Conservation (phyloP, 2,113 vertebrate genomes). For the Lophura nycthemera region DNA sequence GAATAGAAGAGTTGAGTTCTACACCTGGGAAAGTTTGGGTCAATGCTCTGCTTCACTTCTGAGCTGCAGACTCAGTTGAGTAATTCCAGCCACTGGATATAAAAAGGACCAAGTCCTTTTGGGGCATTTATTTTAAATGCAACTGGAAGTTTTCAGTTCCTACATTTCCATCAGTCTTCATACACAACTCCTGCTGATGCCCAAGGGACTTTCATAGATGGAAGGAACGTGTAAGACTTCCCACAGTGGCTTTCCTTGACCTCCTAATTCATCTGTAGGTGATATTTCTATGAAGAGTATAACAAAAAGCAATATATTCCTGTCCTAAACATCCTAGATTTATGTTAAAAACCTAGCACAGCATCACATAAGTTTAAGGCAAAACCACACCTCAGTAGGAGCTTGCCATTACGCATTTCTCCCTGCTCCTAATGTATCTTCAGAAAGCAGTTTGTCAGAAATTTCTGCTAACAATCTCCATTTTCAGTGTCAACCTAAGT, state of each 20-base stretch:
- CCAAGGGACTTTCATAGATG: background rate
- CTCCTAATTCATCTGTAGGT: background rate
- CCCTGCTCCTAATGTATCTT: background rate
- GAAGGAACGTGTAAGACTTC: background rate
- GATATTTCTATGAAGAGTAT: background rate
- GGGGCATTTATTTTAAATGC: background rate
- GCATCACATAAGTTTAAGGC: background rate
- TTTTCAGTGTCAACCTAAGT: constrained; percentile 9
- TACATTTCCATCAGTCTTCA: background rate
- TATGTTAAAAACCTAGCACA: background rate
- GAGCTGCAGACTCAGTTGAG: background rate
- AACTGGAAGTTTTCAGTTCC: background rate
- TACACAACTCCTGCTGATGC: background rate
- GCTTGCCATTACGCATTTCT: constrained; percentile 3
- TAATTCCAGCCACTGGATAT: background rate
- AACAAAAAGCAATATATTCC: background rate
- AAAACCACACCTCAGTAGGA: background rate
- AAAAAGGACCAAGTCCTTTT: background rate
- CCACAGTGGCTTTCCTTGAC: background rate
- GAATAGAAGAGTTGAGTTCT: background rate
- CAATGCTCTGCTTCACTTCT: background rate
- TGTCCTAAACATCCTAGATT: background rate
- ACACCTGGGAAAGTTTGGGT: background rate
- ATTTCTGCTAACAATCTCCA: constrained; percentile 18
- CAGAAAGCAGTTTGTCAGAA: constrained; percentile 30